A percentile compares a stretch with the other conserved stretches of the same genome.
Conservation (phyloP, 2,888 invertebrate genomes). For the Dryobotodes eremita region DNA sequence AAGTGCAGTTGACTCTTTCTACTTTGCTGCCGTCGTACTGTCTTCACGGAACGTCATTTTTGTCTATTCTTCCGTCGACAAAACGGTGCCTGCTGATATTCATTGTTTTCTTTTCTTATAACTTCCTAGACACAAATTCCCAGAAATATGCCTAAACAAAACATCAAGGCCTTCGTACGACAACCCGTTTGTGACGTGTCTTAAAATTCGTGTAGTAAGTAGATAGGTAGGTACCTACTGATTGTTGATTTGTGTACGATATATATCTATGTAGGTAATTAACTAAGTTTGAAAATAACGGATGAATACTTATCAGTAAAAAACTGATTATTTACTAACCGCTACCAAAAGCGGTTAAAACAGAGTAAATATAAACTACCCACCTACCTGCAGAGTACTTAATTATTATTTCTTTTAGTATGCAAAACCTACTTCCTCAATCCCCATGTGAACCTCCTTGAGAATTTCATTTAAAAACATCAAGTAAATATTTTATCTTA, state of each 20-base stretch:
- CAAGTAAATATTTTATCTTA: constrained; percentile 57
- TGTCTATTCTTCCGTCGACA: too few species aligned
- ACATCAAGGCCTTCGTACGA: not conserved
- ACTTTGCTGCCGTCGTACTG: too few species aligned
- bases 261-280: not conserved
- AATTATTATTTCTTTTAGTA: not conserved
- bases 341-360: not conserved
- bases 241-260: not conserved
- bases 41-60: too few species aligned
- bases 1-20: too few species aligned
- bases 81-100: too few species aligned
- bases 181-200: not conserved
- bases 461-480: constrained; percentile 14
- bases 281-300: not conserved
- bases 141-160: not conserved
- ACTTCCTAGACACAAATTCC: not conserved
- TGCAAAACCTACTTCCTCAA: not conserved
- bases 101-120: too few species aligned
- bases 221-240: not conserved
- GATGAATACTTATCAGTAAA: not conserved
- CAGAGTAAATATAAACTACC: not conserved
- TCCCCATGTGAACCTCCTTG: constrained; percentile 20
- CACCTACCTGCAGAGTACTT: not conserved
- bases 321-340: not conserved
- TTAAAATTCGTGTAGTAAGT: not conserved